Percentiles rank a stretch among this genome's conserved stretches.
Conservation (phyloP, 2,797 vertebrate genomes). For the Rhynchonycteris naso region DNA sequence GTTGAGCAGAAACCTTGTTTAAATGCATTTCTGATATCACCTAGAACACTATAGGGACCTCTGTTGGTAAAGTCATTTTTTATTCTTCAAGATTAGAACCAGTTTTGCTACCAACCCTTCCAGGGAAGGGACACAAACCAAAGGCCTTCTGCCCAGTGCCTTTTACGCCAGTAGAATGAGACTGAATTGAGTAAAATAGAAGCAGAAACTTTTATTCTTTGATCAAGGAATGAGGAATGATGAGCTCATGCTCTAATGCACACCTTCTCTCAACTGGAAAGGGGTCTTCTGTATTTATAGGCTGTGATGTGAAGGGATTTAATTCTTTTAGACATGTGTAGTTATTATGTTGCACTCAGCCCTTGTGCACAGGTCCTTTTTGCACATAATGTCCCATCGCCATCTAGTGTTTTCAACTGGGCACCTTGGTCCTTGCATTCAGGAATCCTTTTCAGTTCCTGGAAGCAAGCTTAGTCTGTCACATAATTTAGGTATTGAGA, state of each 20-base stretch:
- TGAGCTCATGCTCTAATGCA: not conserved
- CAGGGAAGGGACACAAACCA: not conserved
- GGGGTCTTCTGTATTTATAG: not conserved
- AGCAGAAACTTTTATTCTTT: not conserved
- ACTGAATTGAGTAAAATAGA: not conserved
- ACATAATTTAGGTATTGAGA: not conserved
- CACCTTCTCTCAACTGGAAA: not conserved
- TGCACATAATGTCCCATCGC: not conserved
- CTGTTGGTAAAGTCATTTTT: not conserved
- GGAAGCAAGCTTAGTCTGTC: not conserved
- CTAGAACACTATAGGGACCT: too few species aligned
- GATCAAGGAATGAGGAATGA: not conserved
- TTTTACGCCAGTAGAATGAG: not conserved
- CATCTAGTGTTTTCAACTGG: not conserved
- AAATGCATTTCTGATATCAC: not conserved
- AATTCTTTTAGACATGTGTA: not conserved
- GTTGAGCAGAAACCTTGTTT: not conserved
- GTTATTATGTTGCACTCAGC: not conserved
- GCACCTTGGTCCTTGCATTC: not conserved
- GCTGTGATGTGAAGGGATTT: not conserved
- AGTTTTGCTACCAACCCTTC: not conserved
- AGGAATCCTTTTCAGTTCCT: not conserved
- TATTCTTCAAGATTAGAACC: not conserved
- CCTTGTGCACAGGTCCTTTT: not conserved
- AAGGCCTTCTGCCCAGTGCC: not conserved